phyloP scores from a whole-genome alignment of 53 echinoderm and acorn worm genomes.

The Paracentrotus lividus region DNA sequence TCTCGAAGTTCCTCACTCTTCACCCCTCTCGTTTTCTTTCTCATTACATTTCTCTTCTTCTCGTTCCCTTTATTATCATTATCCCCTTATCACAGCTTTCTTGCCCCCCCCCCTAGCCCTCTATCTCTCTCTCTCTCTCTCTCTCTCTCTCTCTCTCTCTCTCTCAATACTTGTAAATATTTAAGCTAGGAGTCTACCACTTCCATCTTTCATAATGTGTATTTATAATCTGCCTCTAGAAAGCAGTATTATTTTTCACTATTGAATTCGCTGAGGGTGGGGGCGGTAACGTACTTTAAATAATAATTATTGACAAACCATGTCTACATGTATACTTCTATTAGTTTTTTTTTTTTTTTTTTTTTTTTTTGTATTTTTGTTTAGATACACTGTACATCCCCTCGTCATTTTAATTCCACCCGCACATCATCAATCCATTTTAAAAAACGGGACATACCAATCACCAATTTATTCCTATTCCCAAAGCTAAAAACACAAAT shows the following conservation, averaged over 20 bases:
- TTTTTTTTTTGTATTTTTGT: too few species aligned
- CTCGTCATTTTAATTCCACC: background rate
- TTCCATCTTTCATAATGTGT: background rate
- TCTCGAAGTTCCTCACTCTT: background rate
- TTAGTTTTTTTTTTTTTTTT: too few species aligned
- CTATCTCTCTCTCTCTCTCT: background rate
- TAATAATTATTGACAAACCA: too few species aligned
- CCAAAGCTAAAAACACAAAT: background rate
- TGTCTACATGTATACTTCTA: too few species aligned
- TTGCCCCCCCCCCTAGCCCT: background rate
- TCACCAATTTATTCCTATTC: background rate
- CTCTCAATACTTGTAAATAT: background rate
- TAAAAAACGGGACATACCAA: background rate
- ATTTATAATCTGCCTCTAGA: background rate
- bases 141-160: background rate
- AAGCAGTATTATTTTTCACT: too few species aligned
- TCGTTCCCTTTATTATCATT: background rate
- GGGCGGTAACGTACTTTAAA: too few species aligned
- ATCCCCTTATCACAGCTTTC: background rate
- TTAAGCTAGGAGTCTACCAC: too few species aligned
- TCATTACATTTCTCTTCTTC: background rate
- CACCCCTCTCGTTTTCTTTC: background rate
- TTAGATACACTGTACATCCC: background rate
- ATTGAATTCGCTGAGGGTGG: too few species aligned
- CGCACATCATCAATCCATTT: background rate